Evolutionary conservation across 2,797 vertebrate species (phyloP).

Genomic region (Chelmon rostratus): DNA sequence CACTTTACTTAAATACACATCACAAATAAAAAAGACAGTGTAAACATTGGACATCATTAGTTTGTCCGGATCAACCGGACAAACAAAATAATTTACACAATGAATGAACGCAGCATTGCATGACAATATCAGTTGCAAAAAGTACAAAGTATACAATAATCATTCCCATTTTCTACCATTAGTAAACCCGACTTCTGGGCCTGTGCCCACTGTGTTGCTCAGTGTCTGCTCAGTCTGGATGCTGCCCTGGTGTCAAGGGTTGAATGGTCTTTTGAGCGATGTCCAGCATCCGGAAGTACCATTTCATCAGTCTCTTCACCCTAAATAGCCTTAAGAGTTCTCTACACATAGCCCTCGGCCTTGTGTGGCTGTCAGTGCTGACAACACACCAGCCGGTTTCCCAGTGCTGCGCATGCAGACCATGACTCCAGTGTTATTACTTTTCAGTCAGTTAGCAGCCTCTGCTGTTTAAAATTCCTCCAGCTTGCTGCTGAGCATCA

Average conservation of each 20-base stretch:
- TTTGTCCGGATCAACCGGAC: conserved; percentile 86
- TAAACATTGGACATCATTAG: conserved; percentile 86
- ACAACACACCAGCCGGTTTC: conserved; percentile 51
- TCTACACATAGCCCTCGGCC: conserved; percentile 50
- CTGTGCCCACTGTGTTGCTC: conserved; percentile 53
- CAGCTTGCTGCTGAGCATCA: conserved; percentile 92
- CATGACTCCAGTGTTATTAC: conserved; percentile 85
- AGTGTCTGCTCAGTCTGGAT: conserved; percentile 72
- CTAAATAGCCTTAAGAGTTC: conserved; percentile 47
- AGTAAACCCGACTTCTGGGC: conserved; percentile 58
- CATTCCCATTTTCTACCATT: conserved; percentile 77
- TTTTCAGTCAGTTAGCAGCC: conserved; percentile 67
- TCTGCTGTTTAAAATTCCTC: conserved; percentile 84
- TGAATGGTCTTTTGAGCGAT: conserved; percentile 77
- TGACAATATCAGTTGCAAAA: conserved; percentile 74
- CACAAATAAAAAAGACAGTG: conserved; percentile 84
- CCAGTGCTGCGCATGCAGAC: conserved; percentile 69
- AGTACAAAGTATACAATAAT: conserved; percentile 78
- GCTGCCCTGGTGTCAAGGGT: conserved; percentile 66
- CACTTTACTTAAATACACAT: conserved; percentile 89
- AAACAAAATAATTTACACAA: conserved; percentile 87
- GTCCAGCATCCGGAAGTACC: conserved; percentile 85
- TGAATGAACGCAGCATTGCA: conserved; percentile 81
- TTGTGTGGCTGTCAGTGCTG: conserved; percentile 38
- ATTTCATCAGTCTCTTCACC: conserved; percentile 71